Percentiles rank a stretch among this genome's conserved stretches.
phyloP scores from a whole-genome alignment of 2,888 invertebrate genomes.

The Deroplatys truncata region DNA sequence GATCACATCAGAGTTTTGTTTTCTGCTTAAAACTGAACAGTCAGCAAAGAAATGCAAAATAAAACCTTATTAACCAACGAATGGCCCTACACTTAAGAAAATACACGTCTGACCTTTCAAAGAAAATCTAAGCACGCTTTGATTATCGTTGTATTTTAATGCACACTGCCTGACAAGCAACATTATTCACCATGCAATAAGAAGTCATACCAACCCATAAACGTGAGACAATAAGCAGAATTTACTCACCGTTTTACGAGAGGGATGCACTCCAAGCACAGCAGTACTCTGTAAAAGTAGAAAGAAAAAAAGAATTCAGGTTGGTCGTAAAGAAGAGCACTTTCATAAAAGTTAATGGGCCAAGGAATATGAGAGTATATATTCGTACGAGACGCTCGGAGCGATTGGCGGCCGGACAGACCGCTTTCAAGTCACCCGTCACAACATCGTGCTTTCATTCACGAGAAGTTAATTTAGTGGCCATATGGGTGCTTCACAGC shows the following conservation, averaged over 20 bases:
- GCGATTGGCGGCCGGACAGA: not conserved
- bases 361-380: not conserved
- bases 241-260: not conserved
- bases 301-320: not conserved
- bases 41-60: too few species aligned
- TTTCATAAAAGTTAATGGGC: not conserved
- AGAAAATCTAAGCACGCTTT: too few species aligned
- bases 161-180: not conserved
- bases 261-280: not conserved
- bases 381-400: not conserved
- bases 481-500: too few species aligned
- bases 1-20: too few species aligned
- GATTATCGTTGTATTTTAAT: not conserved
- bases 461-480: too few species aligned
- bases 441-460: not conserved
- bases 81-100: too few species aligned
- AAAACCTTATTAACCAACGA: too few species aligned
- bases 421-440: not conserved
- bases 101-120: too few species aligned
- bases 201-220: not conserved
- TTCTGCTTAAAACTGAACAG: too few species aligned
- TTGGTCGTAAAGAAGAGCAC: not conserved
- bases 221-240: not conserved
- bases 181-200: not conserved
- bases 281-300: not conserved